Base-by-base conservation (phyloP, 2,113 vertebrate species). In the Megatriorchis doriae region DNA sequence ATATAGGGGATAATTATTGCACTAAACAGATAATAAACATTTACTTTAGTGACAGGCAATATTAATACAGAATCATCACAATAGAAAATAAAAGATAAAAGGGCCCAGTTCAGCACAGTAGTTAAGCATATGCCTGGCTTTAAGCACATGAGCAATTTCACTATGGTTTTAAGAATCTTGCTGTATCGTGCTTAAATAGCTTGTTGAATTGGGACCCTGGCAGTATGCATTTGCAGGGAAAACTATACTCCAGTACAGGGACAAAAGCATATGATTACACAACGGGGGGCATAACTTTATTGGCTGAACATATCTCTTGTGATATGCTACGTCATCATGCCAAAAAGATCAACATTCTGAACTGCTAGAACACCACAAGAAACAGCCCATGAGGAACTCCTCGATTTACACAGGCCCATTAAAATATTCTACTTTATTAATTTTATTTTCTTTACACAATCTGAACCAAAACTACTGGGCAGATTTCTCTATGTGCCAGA, bases 51-150 rank as follows among this genome's bases (percentile, higher is more conserved):
- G 87, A 96, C 92, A 97, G 91, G 83, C 85, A 97, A 98, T 94
- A 97, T 91, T 90, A 90, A 98, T 80, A 98, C 89, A 97, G 97
- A 93, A 95, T 96, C 91, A 98, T 90, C 96, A 98, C 95, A 97
- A 87, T 16, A 97, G 53, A 80, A 95, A 94, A 47, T 77, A 88
- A 94, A 80, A 81, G 91, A 40, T 3, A 36, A 25, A 36, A 86
- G 82, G 94, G 88, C 86, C 86, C 85, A 91, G n/a, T 18, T 93
- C 77, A 94, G 91, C 72, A 90, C 81, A 86, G 67, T 47, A 84
- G 81, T 88, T 91, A 88, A 93, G 96, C 90, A 92, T 77, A 42
- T 12, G 95, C 72, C 93, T 93, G 78, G 75, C 94, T 86, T 94
- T 77, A 96, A 91, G 92, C 88, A 94, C 86, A n/a, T 1, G 68